Conservation (phyloP, 2,797 vertebrate genomes). For the Pelobates cultripes region DNA sequence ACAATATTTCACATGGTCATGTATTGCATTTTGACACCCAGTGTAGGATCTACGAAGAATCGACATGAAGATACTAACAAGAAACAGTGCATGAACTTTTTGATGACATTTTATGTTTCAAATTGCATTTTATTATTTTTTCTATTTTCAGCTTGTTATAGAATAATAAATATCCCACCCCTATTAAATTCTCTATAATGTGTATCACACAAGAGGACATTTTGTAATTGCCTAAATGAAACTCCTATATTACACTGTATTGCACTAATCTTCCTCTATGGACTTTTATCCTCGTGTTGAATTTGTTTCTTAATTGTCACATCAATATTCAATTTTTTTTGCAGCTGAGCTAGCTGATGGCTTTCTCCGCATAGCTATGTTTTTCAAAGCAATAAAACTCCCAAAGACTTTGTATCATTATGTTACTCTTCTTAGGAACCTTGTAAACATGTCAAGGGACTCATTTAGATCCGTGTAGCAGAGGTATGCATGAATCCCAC, state of each 20-base stretch:
- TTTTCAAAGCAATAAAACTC: conserved; percentile 1
- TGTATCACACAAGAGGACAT: conserved; percentile 1
- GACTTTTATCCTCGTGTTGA: neutral
- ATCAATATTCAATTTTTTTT: conserved; percentile 39
- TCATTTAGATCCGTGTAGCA: conserved; percentile 1
- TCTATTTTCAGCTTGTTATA: too few species aligned
- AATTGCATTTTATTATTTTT: too few species aligned
- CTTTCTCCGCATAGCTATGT: neutral
- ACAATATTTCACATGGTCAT: too few species aligned
- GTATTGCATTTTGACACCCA: too few species aligned
- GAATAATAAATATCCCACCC: conserved; percentile 21
- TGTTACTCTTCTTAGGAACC: conserved; percentile 7
- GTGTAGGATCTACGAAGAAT: too few species aligned
- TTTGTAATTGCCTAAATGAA: conserved; percentile 15
- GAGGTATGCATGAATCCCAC: neutral
- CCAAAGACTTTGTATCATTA: conserved; percentile 9
- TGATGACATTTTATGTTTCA: too few species aligned
- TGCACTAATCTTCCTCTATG: neutral
- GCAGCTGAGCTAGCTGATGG: conserved; percentile 2
- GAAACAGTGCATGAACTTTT: too few species aligned
- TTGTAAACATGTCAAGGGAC: neutral
- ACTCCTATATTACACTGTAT: neutral
- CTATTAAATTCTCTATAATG: conserved; percentile 16
- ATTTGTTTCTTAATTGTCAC: conserved; percentile 30
- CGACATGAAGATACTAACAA: too few species aligned